Evolutionary conservation across 92 coral and sea anemone species (phyloP), one percentile per base, ranked within the genome.

Genomic region (Porites rus): DNA sequence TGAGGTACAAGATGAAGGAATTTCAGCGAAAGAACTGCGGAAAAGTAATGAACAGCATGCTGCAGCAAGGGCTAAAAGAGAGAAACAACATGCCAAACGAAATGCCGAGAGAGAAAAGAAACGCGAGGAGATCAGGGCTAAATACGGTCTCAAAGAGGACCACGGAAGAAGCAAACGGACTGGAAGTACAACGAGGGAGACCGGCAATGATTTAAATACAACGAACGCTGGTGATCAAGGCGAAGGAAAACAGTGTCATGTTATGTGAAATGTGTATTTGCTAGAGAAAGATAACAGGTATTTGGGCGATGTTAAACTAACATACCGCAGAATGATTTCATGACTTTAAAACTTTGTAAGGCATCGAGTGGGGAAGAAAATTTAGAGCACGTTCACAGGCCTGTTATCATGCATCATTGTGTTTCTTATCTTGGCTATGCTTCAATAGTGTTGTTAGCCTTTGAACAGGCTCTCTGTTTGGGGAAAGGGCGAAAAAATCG

Each of bases 61-160:
- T 8, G 74, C 91, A 28, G 86, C 88, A 28, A 88, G 92, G 77
- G 95, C 92, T 16, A 92, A 92, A 77, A 74, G 88, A 21, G 84
- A 92, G 82, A 76, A 92, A 6, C 80, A 84, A 69, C 88, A 92
- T 60, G 93, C 86, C 28, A 92, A 92, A 77, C 88, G 95, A 62
- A 82, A 78, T 58, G 93, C 89, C 1, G 91, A 92, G 69, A 76
- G 95, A 65, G 87, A 89, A 46, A 92, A 92, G 85, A 92, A 92
- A 50, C 91, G 95, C 8, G 95, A 92, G 8, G 89, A 92, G 85
- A 92, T 92, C 10, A 58, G 95, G 77, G 91, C 95, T 13, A 92
- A 92, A n/a, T 92, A 92, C 58, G 95, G 95, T 6, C 71, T 92
- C 1, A 92, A 89, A 74, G 95, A 89, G 1, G 63, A 76, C 3